Evolutionary conservation across 2,113 vertebrate genomes (phyloP).

Genomic region (Chlamydotis undulata): DNA sequence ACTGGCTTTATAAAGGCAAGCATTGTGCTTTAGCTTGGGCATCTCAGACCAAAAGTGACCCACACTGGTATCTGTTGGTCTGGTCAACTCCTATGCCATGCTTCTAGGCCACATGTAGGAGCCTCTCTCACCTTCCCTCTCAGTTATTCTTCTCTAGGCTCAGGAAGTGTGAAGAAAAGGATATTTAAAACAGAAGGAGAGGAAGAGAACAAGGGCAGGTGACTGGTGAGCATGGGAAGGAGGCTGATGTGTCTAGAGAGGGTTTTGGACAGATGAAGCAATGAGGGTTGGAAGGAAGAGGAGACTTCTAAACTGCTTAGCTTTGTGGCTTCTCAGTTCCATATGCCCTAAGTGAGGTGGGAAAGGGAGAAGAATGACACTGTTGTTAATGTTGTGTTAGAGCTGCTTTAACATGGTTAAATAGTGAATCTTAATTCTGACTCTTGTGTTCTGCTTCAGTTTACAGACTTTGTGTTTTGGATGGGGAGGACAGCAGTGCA

Average conservation of each 20-base stretch:
- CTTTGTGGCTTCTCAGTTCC: background rate
- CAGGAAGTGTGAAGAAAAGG: background rate
- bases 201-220: background rate
- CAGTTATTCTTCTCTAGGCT: background rate
- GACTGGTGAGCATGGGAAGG: background rate
- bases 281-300: background rate
- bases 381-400: background rate
- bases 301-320: background rate
- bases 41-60: background rate
- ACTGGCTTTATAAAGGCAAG: background rate
- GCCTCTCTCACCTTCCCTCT: rapidly evolving
- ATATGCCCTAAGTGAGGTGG: background rate
- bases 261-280: background rate
- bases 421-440: background rate
- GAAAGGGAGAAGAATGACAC: background rate
- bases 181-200: background rate
- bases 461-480: background rate
- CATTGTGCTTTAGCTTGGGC: rapidly evolving
- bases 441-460: background rate
- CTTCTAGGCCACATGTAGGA: background rate
- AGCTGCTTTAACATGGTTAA: background rate
- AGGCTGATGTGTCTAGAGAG: background rate
- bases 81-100: background rate
- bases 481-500: background rate
- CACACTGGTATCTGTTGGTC: background rate